Evolutionary conservation across 2,888 invertebrate species (phyloP), one percentile per base, ranked within the genome.

Genomic region (Anaspis maculata): DNA sequence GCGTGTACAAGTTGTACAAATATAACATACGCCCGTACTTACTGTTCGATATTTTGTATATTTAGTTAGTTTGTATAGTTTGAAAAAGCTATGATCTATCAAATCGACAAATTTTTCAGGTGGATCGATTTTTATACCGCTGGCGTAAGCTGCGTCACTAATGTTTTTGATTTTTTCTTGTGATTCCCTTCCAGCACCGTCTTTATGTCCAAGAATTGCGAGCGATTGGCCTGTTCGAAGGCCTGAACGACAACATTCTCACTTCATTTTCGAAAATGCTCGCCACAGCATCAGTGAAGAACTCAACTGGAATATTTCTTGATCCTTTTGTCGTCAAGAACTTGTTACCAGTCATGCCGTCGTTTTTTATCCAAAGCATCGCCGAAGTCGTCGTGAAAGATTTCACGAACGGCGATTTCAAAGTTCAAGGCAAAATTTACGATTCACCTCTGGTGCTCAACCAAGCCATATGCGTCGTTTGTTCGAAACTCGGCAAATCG

Each of bases 181-280:
- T 25, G 19, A 6, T n/a, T 29, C 30, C 35, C 24, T 61, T 60
- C 24, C 40, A 65, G 64, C 54, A 60, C 38, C 62, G 57, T 42
- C 41, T 66, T 4, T 52, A 48, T 24, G 39, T 62, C 13, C 64
- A 66, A 45, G 63, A 61, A 49, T 33, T 64, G 15, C 45, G 48
- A 32, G 54, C 57, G 1, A 44, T 59, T 41, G 25, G 49, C 6
- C 37, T 64, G 6, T 61, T 63, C 39, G 58, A 60, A 41, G 9
- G 19, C 19, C 9, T 9, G 19, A 19, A 19, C 19, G 9, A 9
- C 9, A 6, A 6, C 19, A 19, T 19, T 19, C 19, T 19, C 19
- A 19, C 19, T 5, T 19, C 9, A 19, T 19, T 9, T 19, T 5
- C 5, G 9, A 19, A 19, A 10, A 24, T 24, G 16, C 31, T 59